Evolutionary conservation across 2,888 invertebrate species (phyloP), one percentile per base, ranked within the genome.

Genomic region (Stenichneumon culpator): DNA sequence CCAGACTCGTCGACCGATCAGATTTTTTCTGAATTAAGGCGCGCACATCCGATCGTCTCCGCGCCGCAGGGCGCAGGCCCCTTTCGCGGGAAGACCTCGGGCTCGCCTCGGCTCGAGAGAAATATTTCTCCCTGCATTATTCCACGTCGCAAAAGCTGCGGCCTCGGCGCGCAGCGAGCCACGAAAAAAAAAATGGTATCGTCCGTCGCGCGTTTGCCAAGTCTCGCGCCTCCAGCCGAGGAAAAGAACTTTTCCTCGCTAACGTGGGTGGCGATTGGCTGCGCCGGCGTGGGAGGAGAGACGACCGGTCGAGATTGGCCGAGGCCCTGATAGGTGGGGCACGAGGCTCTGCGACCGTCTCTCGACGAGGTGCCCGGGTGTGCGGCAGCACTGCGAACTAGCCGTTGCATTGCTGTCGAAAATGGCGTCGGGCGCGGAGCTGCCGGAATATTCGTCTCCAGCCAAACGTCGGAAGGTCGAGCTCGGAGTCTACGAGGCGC

Each of bases 391-490:
- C 82, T 88, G 70, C 75, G 88, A 88, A 89, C 88, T 89, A 89
- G 84, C 63, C 84, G 80, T 89, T 90, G 90, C 93, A 93, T 93
- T 92, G 92, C 91, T 92, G 92, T 92, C 87, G 92, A 94, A 94
- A 92, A 94, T 94, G 94, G 94, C 94, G 94, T 93, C 94, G 89
- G 89, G 92, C 89, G 90, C 93, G 91, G 93, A 94, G 91, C 90
- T 93, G 89, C 92, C 91, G 90, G 93, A 93, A 89, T 93, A 93
- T 92, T 93, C 93, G 89, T 93, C 94, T 89, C 92, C 93, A 90
- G 92, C 92, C 81, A 94, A 94, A 91, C 93, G 94, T 88, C 91
- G 93, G 87, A 94, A 93, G 90, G 89, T 94, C 86, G 93, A 93
- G 85, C 89, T 89, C 78, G 89, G 90, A 89, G 88, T 82, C 70